Conservation (phyloP, 2,113 vertebrate genomes). For the Circaetus cinerascens region DNA sequence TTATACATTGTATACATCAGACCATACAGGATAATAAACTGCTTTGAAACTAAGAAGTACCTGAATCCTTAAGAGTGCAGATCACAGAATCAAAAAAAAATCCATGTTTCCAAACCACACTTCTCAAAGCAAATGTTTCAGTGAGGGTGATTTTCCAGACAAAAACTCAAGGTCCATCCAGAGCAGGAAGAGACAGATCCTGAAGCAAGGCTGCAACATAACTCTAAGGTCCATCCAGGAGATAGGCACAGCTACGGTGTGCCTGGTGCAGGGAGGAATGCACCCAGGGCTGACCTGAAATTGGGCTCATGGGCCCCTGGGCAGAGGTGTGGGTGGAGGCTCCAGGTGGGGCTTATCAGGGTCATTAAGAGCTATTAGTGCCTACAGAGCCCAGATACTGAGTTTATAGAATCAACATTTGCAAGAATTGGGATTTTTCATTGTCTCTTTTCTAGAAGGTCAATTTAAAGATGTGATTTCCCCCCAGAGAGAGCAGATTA, state of each 20-base stretch:
- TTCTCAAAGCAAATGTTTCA: background rate
- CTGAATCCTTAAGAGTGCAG: background rate
- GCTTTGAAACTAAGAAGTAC: background rate
- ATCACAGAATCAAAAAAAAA: background rate
- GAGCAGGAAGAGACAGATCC: background rate
- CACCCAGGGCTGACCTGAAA: background rate
- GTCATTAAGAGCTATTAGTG: background rate
- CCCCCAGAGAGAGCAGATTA: background rate
- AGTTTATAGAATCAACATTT: background rate
- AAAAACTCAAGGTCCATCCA: background rate
- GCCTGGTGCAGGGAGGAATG: fast-evolving
- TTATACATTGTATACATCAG: background rate
- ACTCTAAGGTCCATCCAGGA: background rate
- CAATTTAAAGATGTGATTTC: background rate
- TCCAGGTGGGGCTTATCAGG: background rate
- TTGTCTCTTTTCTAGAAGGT: background rate
- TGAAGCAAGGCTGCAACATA: background rate
- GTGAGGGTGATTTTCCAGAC: background rate
- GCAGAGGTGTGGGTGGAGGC: background rate
- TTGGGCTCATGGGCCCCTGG: too few relatives aligned
- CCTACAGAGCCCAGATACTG: background rate
- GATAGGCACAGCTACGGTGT: fast-evolving
- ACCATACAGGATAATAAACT: background rate
- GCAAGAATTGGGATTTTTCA: background rate
- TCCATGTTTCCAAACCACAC: background rate